Evolutionary conservation across 2,113 vertebrate species (phyloP).

Genomic region (Murina feae): DNA sequence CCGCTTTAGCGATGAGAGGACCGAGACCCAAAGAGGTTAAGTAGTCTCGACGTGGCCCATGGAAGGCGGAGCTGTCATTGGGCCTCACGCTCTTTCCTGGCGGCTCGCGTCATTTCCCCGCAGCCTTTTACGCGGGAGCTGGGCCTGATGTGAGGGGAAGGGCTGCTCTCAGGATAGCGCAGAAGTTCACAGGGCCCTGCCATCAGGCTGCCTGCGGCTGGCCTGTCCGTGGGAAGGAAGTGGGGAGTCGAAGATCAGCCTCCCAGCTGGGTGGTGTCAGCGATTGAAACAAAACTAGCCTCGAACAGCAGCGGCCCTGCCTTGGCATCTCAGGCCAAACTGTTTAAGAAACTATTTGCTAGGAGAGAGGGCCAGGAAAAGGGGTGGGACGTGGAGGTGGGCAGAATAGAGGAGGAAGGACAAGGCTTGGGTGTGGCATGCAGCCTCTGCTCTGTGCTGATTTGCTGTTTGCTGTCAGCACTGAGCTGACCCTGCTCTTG

Average conservation of each 20-base stretch:
- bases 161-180: not conserved
- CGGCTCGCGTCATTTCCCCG: not conserved
- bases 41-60: not conserved
- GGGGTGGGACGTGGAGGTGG: not conserved
- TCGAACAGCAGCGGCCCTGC: not conserved
- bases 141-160: not conserved
- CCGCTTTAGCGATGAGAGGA: not conserved
- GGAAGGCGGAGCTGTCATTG: not conserved
- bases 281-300: not conserved
- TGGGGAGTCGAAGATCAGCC: not conserved
- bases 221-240: not conserved
- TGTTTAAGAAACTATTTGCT: not conserved
- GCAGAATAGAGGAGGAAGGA: not conserved
- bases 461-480: not conserved
- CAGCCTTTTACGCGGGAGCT: not conserved
- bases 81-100: not conserved
- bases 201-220: not conserved
- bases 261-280: not conserved
- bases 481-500: not conserved
- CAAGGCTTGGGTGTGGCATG: not conserved
- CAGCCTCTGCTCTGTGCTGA: not conserved
- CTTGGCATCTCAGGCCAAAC: not conserved
- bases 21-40: not conserved
- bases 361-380: not conserved
- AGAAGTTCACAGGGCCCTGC: not conserved